These are phyloP conservation scores for Tiliqua scincoides DNA, from an alignment of 2,113 vertebrate species.

Conservation along the genomic window DNA sequence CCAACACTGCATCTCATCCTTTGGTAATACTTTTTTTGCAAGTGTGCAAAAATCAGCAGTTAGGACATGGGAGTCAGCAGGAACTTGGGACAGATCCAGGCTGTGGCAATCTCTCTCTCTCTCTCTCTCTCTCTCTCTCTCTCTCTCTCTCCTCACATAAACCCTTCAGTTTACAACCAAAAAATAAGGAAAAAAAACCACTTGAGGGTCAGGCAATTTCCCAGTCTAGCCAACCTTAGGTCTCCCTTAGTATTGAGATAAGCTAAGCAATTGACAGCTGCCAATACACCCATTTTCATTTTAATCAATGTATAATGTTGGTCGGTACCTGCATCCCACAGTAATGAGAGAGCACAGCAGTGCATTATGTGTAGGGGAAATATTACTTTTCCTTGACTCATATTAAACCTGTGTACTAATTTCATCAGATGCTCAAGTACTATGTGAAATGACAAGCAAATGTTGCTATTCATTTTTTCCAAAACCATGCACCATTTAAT, in stretches of 20 bases:
- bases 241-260: neutral
- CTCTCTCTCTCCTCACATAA: neutral
- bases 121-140: neutral
- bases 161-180: neutral
- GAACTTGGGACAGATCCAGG: neutral
- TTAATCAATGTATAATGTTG: neutral
- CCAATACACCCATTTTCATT: neutral
- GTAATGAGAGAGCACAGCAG: neutral
- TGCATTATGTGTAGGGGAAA: neutral
- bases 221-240: neutral
- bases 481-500: neutral
- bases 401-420: neutral
- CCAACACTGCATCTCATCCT: neutral
- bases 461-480: neutral
- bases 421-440: neutral
- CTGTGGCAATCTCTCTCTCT: neutral
- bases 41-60: neutral
- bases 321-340: neutral
- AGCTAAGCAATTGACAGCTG: neutral
- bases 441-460: neutral
- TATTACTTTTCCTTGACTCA: neutral
- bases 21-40: neutral
- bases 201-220: neutral
- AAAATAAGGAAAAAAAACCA: neutral
- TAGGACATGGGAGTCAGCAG: no score